These are phyloP conservation scores for Helleia helle DNA, from an alignment of 2,888 invertebrate genomes.

Conservation along the genomic window DNA sequence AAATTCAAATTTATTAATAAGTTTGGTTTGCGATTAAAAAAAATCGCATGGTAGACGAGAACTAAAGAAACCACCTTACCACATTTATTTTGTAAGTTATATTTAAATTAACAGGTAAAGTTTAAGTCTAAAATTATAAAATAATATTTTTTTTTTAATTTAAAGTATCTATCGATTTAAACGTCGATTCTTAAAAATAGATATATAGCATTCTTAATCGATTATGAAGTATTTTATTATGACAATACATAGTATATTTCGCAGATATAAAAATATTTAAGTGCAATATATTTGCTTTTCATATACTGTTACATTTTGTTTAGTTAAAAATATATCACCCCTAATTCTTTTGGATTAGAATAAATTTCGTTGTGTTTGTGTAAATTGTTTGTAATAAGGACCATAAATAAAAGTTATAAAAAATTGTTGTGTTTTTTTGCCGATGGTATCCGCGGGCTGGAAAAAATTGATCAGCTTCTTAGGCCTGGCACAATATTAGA, in stretches of 20 bases:
- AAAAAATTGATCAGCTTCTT: no score
- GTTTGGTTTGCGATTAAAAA: no score
- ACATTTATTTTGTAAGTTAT: no score
- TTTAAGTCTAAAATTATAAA: no score
- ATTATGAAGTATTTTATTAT: conserved; percentile 6
- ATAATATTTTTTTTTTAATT: not conserved
- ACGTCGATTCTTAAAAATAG: no score
- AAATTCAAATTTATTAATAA: no score
- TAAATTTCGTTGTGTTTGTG: conserved; percentile 69
- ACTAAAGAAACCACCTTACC: no score
- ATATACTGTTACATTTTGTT: conserved; percentile 13
- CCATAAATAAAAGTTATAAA: conserved; percentile 65
- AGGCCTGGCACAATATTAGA: no score
- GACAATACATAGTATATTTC: conserved; percentile 13
- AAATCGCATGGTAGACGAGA: no score
- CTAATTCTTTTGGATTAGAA: conserved; percentile 32
- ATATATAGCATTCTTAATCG: not conserved
- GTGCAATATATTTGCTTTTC: conserved; percentile 10
- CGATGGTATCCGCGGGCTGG: no score
- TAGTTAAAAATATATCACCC: conserved; percentile 12
- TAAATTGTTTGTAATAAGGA: conserved; percentile 61
- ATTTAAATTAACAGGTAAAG: no score
- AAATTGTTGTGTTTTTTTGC: conserved; percentile 35
- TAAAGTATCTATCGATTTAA: not conserved
- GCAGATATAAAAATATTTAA: conserved; percentile 1